A percentile compares a stretch with the other conserved stretches of the same genome.
Conservation (phyloP, 2,797 vertebrate species). For the Falco peregrinus region DNA sequence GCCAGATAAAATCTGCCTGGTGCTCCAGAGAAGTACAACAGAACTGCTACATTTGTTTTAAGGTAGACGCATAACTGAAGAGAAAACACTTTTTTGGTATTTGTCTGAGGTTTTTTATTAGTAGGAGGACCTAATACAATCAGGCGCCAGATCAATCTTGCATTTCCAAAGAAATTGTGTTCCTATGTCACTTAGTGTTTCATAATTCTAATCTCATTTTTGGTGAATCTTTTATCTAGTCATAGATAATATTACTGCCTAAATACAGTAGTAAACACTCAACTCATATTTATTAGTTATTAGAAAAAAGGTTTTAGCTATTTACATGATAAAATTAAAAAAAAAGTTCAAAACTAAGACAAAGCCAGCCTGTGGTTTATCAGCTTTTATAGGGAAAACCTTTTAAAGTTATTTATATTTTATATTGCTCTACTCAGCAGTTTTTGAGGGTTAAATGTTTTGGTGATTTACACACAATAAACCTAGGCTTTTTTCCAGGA, state of each 20-base stretch:
- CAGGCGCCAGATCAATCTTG: not conserved
- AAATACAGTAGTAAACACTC: not conserved
- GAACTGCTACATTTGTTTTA: not conserved
- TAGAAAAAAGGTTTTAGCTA: not conserved
- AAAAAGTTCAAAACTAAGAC: not conserved
- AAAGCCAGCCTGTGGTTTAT: not conserved
- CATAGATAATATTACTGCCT: not conserved
- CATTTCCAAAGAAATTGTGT: not conserved
- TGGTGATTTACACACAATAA: conserved; percentile 9
- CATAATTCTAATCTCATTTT: not conserved
- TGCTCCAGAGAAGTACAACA: not conserved
- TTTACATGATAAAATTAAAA: not conserved
- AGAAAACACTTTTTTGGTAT: not conserved
- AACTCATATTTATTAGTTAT: not conserved
- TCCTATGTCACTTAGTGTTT: not conserved
- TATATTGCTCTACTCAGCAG: not conserved
- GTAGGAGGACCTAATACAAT: not conserved
- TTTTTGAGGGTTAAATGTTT: not conserved
- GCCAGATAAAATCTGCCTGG: not conserved
- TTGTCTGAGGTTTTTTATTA: not conserved
- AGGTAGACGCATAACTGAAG: not conserved
- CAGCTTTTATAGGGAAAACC: not conserved
- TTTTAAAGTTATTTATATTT: conserved; percentile 23
- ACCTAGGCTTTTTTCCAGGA: not conserved
- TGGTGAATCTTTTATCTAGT: not conserved